Conservation (phyloP, 1,140 invertebrate genomes). For the Eriosoma lanigerum region DNA sequence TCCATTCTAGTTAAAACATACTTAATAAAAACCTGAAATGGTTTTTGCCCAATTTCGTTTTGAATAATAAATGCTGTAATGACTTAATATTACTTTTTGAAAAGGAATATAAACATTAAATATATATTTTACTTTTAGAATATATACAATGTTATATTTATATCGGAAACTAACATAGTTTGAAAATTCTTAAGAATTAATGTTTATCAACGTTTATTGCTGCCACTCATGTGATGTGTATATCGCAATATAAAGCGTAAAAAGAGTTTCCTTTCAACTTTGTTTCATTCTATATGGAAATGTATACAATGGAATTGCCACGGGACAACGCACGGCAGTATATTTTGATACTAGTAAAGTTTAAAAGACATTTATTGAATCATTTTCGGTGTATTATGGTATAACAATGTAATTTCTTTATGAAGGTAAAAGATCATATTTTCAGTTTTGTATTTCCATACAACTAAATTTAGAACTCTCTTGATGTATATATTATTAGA, state of each 20-base stretch:
- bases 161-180: background rate
- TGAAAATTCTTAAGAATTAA: background rate
- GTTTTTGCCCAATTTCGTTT: too few relatives aligned
- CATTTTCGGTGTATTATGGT: background rate
- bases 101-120: background rate
- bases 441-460: background rate
- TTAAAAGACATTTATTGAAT: constrained; percentile 1
- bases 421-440: background rate
- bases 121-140: background rate
- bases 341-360: background rate
- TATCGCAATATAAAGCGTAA: background rate
- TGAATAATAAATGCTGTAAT: background rate
- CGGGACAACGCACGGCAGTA: background rate
- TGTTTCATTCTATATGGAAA: background rate
- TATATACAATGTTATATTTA: background rate
- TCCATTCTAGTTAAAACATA: background rate
- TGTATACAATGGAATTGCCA: background rate
- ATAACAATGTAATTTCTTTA: constrained; percentile 1
- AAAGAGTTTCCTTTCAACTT: background rate
- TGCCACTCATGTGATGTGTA: background rate
- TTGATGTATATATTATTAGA: too few relatives aligned
- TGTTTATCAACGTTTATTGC: background rate
- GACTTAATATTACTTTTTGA: background rate
- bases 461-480: too few relatives aligned
- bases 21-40: background rate